Conservation (phyloP, 2,113 vertebrate species). For the Oplegnathus fasciatus region DNA sequence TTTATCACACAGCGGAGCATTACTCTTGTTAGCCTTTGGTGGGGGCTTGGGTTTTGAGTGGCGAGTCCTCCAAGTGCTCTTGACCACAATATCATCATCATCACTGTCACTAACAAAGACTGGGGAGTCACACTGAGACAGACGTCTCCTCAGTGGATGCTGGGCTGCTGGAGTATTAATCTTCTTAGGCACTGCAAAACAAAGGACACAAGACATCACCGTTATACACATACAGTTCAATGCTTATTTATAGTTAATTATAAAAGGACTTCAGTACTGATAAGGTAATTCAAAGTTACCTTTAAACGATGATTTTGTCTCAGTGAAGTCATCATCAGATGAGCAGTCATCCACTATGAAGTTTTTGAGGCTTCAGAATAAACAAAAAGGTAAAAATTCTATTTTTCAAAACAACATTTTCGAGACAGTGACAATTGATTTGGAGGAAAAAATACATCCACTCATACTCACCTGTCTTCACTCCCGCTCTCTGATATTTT, state of each 20-base stretch:
- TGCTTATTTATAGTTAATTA: too few relatives aligned
- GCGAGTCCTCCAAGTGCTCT: constrained; percentile 82
- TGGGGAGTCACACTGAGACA: constrained; percentile 67
- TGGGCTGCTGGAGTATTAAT: constrained; percentile 53
- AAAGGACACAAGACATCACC: neutral
- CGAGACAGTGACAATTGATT: neutral
- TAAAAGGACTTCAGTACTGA: neutral
- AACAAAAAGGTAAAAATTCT: neutral
- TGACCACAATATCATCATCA: constrained; percentile 82
- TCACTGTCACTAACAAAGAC: constrained; percentile 85
- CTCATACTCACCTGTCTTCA: constrained; percentile 78
- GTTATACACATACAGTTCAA: neutral
- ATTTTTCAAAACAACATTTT: neutral
- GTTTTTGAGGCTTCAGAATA: constrained; percentile 72
- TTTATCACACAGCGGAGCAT: neutral
- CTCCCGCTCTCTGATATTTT: constrained; percentile 56
- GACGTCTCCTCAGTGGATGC: constrained; percentile 54
- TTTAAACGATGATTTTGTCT: constrained; percentile 70
- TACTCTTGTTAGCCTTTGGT: neutral
- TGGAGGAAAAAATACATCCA: neutral
- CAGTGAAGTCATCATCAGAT: constrained; percentile 84
- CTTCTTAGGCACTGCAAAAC: constrained; percentile 63
- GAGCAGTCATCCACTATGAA: constrained; percentile 81
- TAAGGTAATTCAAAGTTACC: constrained; percentile 57
- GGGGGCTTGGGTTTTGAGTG: constrained; percentile 48